phyloP scores from a whole-genome alignment of 2,797 vertebrate genomes.

The Benthosema pterotum region DNA sequence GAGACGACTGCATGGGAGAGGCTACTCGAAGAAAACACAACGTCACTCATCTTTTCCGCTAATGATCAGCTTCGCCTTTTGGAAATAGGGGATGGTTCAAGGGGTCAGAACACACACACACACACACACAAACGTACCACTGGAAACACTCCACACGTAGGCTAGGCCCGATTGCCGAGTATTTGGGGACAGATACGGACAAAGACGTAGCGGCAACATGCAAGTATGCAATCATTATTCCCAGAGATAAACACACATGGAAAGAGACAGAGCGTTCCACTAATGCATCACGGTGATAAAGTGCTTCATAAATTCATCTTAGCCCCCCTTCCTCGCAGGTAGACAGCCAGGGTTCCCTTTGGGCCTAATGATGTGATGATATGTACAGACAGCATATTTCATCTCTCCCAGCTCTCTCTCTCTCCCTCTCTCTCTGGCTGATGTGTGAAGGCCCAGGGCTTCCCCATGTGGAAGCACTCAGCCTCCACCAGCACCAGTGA shows the following conservation, averaged over 20 bases:
- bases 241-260: constrained; percentile 63
- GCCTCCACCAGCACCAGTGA: constrained; percentile 44
- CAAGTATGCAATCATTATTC: constrained; percentile 43
- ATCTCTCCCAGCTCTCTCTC: constrained; percentile 51
- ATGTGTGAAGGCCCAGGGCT: constrained; percentile 62
- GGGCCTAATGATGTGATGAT: constrained; percentile 78
- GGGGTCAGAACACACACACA: constrained; percentile 47
- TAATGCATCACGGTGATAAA: constrained; percentile 69
- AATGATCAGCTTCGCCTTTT: constrained; percentile 47
- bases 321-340: constrained; percentile 64
- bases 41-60: constrained; percentile 47
- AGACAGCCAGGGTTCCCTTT: constrained; percentile 68
- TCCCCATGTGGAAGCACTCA: constrained; percentile 77
- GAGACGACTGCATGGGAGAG: constrained; percentile 54
- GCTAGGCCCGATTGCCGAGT: neutral
- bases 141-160: too few species aligned
- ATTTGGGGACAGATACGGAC: constrained; percentile 20
- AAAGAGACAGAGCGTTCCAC: constrained; percentile 68
- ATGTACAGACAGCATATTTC: constrained; percentile 71
- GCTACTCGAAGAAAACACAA: constrained; percentile 36
- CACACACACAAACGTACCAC: neutral
- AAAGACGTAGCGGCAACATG: constrained; percentile 16
- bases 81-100: constrained; percentile 47
- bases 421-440: constrained; percentile 49
- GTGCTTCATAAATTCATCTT: constrained; percentile 72